phyloP scores from a whole-genome alignment of 2,113 vertebrate genomes.

The Fulica atra region DNA sequence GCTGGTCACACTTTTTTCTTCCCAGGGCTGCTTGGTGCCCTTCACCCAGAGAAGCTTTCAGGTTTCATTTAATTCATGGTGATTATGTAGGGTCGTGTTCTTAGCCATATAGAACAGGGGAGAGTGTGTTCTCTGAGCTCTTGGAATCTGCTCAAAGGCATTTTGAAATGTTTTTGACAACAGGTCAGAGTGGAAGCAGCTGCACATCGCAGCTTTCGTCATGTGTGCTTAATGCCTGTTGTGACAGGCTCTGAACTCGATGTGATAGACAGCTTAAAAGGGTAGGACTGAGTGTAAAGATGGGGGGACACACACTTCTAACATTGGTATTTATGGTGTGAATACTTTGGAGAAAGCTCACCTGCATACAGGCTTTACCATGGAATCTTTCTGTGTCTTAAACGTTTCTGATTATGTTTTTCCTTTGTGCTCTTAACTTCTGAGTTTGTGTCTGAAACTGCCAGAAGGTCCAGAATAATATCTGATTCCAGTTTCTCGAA shows the following conservation, averaged over 20 bases:
- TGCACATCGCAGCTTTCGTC: background rate
- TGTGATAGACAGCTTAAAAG: background rate
- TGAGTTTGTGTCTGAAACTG: background rate
- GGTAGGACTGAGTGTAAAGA: background rate
- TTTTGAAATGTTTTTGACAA: background rate
- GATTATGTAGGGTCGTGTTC: background rate
- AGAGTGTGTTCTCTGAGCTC: background rate
- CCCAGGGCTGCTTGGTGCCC: background rate
- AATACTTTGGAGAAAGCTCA: background rate
- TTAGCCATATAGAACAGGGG: background rate
- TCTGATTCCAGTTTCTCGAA: background rate
- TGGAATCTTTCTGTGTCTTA: background rate
- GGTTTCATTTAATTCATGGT: background rate
- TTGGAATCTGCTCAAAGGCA: background rate
- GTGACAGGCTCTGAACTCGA: background rate
- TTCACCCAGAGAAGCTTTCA: background rate
- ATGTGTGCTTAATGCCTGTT: background rate
- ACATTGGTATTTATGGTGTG: background rate
- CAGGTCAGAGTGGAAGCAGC: background rate
- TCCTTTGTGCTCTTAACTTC: background rate
- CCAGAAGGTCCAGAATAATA: background rate
- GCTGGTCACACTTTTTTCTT: background rate
- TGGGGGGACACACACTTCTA: background rate
- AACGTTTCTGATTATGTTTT: background rate
- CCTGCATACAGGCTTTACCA: background rate